Conservation (phyloP, 2,797 vertebrate genomes). For the Platalea minor region DNA sequence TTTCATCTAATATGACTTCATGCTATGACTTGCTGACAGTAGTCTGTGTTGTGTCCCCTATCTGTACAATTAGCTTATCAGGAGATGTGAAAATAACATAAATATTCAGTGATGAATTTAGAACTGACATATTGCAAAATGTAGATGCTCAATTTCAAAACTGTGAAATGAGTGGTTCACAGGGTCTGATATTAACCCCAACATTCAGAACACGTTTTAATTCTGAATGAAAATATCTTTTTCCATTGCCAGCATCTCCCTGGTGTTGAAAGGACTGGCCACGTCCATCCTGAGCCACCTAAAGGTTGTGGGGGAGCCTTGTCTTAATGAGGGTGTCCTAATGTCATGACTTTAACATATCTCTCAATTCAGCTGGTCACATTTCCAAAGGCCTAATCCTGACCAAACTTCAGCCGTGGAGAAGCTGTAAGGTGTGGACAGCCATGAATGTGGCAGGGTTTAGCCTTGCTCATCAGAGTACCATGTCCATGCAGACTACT, state of each 20-base stretch:
- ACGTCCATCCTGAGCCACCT: neutral
- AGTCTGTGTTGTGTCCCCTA: fast-evolving
- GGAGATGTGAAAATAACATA: neutral
- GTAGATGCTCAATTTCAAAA: constrained; percentile 5
- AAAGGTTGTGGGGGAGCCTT: neutral
- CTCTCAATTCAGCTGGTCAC: neutral
- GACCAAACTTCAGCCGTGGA: fast-evolving
- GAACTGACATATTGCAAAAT: neutral
- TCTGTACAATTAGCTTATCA: neutral
- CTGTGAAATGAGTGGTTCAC: neutral
- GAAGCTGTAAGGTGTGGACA: neutral
- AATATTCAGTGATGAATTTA: constrained; percentile 7
- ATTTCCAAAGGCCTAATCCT: neutral
- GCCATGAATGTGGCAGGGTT: neutral
- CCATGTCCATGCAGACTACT: fast-evolving
- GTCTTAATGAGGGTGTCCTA: neutral
- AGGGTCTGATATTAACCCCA: neutral
- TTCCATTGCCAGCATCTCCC: neutral
- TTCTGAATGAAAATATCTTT: neutral
- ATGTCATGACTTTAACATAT: neutral
- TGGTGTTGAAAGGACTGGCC: neutral
- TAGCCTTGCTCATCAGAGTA: neutral
- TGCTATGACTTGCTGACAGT: neutral
- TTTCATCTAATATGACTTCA: neutral
- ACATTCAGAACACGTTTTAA: neutral